phyloP scores from a whole-genome alignment of 2,113 vertebrate species.

The Semicossyphus pulcher region DNA sequence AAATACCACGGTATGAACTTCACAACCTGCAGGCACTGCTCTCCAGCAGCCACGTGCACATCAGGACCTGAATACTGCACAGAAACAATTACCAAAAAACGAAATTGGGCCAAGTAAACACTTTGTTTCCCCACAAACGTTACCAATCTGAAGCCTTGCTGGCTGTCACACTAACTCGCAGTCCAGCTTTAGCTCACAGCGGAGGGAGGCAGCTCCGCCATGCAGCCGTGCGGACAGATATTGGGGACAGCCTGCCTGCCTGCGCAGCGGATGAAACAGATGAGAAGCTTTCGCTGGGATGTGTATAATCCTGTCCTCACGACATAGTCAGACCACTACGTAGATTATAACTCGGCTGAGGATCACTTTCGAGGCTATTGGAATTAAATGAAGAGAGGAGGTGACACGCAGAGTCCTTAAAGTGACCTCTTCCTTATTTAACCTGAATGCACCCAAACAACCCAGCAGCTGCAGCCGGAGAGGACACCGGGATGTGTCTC shows the following conservation, averaged over 20 bases:
- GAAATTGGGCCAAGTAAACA: not conserved
- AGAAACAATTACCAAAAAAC: not conserved
- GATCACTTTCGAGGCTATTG: constrained; percentile 32
- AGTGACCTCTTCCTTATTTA: not conserved
- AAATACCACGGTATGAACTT: not conserved
- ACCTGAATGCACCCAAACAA: not conserved
- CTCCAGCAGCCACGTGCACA: not conserved
- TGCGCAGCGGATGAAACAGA: constrained; percentile 60
- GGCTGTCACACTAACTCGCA: constrained; percentile 40
- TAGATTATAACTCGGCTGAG: constrained; percentile 40
- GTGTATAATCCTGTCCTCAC: constrained; percentile 66
- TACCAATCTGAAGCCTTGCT: constrained; percentile 5
- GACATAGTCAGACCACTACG: constrained; percentile 48
- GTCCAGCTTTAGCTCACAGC: constrained; percentile 37
- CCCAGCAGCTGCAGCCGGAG: constrained; percentile 17
- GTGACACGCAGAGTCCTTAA: not conserved
- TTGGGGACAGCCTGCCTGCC: constrained; percentile 39
- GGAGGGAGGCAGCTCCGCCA: constrained; percentile 40
- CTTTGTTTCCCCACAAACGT: constrained; percentile 13
- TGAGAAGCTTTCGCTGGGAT: constrained; percentile 64
- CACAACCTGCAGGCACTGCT: no score
- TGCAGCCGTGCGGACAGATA: constrained; percentile 30
- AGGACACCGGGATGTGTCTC: not conserved
- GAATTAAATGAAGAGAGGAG: constrained; percentile 1
- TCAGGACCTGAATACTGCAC: not conserved